Conservation (phyloP, 2,888 invertebrate genomes). For the Polia nebulosa region DNA sequence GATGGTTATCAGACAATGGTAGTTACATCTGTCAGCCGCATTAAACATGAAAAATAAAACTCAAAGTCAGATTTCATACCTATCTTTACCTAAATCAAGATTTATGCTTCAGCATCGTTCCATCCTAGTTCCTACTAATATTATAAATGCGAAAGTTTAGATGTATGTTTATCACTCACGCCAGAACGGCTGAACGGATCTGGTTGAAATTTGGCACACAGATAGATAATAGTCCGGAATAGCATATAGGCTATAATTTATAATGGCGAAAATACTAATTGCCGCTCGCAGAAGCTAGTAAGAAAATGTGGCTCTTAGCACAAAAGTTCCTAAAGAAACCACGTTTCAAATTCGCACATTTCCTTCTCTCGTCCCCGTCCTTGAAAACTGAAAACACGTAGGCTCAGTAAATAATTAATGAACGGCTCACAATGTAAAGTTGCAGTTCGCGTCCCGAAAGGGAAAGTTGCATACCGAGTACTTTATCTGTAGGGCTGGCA, state of each 20-base stretch:
- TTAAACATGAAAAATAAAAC: not conserved
- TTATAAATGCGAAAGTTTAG: too few relatives aligned
- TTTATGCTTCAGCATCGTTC: not conserved
- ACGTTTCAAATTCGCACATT: not conserved
- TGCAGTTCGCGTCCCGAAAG: constrained; percentile 72
- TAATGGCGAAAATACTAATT: too few relatives aligned
- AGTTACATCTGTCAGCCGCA: not conserved
- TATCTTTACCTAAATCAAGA: not conserved
- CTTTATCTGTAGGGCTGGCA: constrained; percentile 53
- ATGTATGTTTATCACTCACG: too few relatives aligned
- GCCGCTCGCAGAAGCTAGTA: too few relatives aligned
- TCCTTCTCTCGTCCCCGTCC: constrained; percentile 32
- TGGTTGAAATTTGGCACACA: too few relatives aligned
- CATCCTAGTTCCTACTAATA: too few relatives aligned
- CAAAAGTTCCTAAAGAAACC: not conserved
- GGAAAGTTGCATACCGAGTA: constrained; percentile 70
- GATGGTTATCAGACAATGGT: not conserved
- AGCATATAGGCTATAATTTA: too few relatives aligned
- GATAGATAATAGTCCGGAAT: too few relatives aligned
- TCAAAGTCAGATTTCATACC: not conserved
- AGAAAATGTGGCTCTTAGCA: too few relatives aligned
- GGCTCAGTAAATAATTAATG: constrained; percentile 62
- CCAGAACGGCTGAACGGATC: too few relatives aligned
- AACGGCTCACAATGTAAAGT: constrained; percentile 73
- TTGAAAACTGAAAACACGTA: constrained; percentile 58